These are phyloP conservation scores for Craterocephalus amniculus DNA, from an alignment of 2,797 vertebrate species.

Conservation along the genomic window DNA sequence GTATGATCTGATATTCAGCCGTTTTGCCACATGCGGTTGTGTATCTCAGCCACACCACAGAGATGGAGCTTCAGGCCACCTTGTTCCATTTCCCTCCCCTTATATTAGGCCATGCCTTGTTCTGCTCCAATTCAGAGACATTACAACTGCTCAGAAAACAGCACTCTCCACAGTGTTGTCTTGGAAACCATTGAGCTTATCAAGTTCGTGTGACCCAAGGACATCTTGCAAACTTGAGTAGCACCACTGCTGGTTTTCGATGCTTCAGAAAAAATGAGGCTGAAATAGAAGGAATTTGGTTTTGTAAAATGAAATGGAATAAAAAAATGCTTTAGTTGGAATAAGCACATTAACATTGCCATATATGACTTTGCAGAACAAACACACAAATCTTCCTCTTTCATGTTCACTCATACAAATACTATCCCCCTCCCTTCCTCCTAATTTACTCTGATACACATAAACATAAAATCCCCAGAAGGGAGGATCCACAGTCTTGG, in stretches of 20 bases:
- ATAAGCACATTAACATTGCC: constrained; percentile 11
- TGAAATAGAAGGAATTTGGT: constrained; percentile 17
- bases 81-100: constrained; percentile 57
- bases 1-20: constrained; percentile 52
- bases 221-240: constrained; percentile 33
- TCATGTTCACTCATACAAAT: constrained; percentile 29
- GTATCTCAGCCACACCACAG: constrained; percentile 31
- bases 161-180: constrained; percentile 54
- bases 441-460: constrained; percentile 42
- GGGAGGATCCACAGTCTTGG: constrained; percentile 44
- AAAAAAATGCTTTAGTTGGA: not conserved
- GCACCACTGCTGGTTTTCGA: constrained; percentile 23
- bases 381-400: constrained; percentile 27
- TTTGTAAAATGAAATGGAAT: constrained; percentile 11
- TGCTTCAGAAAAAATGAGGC: constrained; percentile 19
- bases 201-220: constrained; percentile 51
- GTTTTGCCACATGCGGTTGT: constrained; percentile 23
- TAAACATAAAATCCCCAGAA: constrained; percentile 57
- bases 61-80: constrained; percentile 39
- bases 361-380: constrained; percentile 36
- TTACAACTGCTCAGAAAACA: constrained; percentile 48
- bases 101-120: constrained; percentile 62
- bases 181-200: constrained; percentile 65
- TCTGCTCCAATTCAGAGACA: constrained; percentile 64
- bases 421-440: constrained; percentile 8